These are phyloP conservation scores for Busseola fusca DNA, from an alignment of 2,888 invertebrate genomes.

Conservation along the genomic window DNA sequence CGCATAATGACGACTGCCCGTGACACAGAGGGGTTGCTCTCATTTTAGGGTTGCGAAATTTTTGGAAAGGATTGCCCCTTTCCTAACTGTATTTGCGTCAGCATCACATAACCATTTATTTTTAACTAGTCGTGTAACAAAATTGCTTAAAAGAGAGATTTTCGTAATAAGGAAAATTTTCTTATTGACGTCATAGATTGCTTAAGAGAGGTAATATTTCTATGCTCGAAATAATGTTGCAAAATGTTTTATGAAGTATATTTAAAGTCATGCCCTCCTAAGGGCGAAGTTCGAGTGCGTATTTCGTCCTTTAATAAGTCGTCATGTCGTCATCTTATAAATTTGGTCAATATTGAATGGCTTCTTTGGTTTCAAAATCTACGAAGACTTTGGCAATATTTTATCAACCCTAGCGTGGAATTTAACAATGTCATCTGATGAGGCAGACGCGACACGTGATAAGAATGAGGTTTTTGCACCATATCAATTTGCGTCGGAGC, in stretches of 20 bases:
- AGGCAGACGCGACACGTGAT: constrained; percentile 27
- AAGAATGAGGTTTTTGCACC: constrained; percentile 51
- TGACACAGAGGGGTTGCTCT: constrained; percentile 58
- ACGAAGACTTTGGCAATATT: not conserved
- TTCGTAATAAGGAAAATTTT: constrained; percentile 28
- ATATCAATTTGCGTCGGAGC: constrained; percentile 47
- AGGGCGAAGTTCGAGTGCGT: no score
- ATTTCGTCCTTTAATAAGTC: constrained; percentile 5
- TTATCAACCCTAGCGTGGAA: constrained; percentile 41
- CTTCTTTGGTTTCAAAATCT: constrained; percentile 4
- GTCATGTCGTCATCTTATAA: constrained; percentile 11
- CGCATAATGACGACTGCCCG: constrained; percentile 66
- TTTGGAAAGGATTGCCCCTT: constrained; percentile 27
- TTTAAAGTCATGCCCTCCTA: no score
- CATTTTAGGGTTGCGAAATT: constrained; percentile 56
- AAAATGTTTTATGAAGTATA: constrained; percentile 21
- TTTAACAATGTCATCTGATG: constrained; percentile 18
- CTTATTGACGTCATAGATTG: constrained; percentile 49
- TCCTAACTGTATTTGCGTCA: constrained; percentile 37
- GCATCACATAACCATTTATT: constrained; percentile 40
- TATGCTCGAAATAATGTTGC: constrained; percentile 21
- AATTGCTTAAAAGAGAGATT: constrained; percentile 25
- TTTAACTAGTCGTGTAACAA: constrained; percentile 20
- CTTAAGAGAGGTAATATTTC: constrained; percentile 30
- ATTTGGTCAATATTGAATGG: not conserved